Evolutionary conservation across 2,113 vertebrate genomes (phyloP).

Genomic region (Ciconia stormi): DNA sequence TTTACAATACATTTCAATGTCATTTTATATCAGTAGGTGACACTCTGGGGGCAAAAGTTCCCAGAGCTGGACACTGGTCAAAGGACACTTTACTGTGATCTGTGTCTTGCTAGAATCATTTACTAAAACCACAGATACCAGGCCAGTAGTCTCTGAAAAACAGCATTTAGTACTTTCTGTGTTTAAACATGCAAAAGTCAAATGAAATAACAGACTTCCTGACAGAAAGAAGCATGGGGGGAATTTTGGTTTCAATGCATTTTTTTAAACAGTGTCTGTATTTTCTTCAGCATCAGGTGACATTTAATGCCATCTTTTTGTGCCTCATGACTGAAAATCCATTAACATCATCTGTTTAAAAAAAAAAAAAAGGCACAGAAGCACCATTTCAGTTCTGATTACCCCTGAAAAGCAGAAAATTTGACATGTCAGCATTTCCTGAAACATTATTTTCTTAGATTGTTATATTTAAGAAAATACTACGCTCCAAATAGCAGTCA

Average conservation of each 20-base stretch:
- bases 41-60: background rate
- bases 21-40: background rate
- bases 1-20: background rate
- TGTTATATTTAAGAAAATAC: conserved; percentile 6
- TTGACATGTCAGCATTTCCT: background rate
- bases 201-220: background rate
- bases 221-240: background rate
- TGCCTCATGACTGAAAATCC: background rate
- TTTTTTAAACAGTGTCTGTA: background rate
- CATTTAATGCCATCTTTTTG: background rate
- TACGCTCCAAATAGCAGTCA: background rate
- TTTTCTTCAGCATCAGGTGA: conserved; percentile 20
- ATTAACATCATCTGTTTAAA: background rate
- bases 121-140: background rate
- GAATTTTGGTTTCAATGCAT: background rate
- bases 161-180: background rate
- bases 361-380: background rate
- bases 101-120: background rate
- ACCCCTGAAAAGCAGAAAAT: background rate
- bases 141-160: background rate
- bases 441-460: conserved; percentile 20
- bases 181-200: background rate
- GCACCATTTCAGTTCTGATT: background rate
- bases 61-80: background rate
- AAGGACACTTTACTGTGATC: background rate